Evolutionary conservation across 2,113 vertebrate species (phyloP).

Genomic region (Chaenogobius annularis): DNA sequence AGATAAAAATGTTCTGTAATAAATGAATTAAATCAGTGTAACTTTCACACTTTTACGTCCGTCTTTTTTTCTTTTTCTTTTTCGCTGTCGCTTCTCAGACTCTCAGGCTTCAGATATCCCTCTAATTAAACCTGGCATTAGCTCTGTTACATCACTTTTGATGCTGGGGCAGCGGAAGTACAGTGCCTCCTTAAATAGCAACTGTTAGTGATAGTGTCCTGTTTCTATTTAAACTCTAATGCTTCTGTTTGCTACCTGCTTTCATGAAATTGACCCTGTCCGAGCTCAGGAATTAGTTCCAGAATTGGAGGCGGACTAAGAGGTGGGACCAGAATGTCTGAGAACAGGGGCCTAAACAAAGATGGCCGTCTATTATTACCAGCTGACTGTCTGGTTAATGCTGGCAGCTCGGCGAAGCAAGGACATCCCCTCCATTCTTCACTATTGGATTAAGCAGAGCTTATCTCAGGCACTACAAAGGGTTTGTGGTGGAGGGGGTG

Average conservation of each 20-base stretch:
- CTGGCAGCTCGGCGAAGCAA: constrained; percentile 42
- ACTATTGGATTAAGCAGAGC: constrained; percentile 47
- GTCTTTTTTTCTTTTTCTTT: no score
- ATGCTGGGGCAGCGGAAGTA: constrained; percentile 9
- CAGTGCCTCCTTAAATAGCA: constrained; percentile 16
- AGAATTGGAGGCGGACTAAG: constrained; percentile 43
- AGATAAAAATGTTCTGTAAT: no score
- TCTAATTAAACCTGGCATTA: neutral
- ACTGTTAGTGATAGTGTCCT: neutral
- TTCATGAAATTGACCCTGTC: constrained; percentile 40
- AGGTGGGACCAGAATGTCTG: constrained; percentile 34
- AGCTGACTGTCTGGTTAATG: constrained; percentile 45
- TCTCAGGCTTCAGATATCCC: neutral
- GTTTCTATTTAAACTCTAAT: constrained; percentile 15
- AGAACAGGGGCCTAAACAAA: constrained; percentile 50
- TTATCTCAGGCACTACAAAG: constrained; percentile 39
- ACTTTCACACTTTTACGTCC: no score
- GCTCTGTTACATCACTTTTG: constrained; percentile 12
- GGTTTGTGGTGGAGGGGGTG: constrained; percentile 18
- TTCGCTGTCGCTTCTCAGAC: neutral
- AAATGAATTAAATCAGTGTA: no score
- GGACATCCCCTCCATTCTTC: constrained; percentile 43
- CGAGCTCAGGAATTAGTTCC: constrained; percentile 27
- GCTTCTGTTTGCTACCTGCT: constrained; percentile 3
- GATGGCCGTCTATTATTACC: constrained; percentile 67